phyloP scores from a whole-genome alignment of 1,140 invertebrate species.

The Bombus terrestris region DNA sequence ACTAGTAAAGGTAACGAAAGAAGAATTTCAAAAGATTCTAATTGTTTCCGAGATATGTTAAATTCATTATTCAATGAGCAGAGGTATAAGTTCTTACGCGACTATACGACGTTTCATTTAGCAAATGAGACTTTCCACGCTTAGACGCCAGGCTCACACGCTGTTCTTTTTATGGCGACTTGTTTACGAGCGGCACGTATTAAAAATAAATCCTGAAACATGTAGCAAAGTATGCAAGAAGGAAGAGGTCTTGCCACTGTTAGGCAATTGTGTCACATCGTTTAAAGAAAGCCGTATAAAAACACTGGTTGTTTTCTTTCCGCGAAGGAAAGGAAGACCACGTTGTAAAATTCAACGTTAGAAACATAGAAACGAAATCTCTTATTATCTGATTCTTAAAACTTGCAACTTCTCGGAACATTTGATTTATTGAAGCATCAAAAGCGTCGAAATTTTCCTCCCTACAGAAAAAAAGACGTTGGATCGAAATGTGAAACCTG shows the following conservation, averaged over 20 bases:
- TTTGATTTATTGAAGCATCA: neutral
- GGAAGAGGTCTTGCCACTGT: neutral
- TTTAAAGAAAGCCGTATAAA: conserved; percentile 22
- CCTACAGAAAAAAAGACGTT: neutral
- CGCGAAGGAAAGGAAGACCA: neutral
- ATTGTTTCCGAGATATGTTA: neutral
- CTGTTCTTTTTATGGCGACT: conserved; percentile 34
- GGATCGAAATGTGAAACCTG: neutral
- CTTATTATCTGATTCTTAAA: neutral
- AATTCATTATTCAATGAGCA: neutral
- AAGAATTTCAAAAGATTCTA: too few species aligned
- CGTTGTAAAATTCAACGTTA: neutral
- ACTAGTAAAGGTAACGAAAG: neutral
- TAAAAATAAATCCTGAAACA: conserved; percentile 37
- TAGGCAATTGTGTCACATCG: neutral
- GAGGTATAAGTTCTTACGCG: neutral
- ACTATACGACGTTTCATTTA: neutral
- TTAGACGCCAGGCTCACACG: neutral
- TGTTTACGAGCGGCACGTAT: conserved; percentile 39
- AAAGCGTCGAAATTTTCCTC: neutral
- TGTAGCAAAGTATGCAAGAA: conserved; percentile 8
- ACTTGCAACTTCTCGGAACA: neutral
- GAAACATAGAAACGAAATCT: too few species aligned
- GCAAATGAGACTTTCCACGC: neutral
- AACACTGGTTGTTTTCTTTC: too few species aligned